Evolutionary conservation across 2,113 vertebrate genomes (phyloP).

Genomic region (Prochilodus magdalenae): DNA sequence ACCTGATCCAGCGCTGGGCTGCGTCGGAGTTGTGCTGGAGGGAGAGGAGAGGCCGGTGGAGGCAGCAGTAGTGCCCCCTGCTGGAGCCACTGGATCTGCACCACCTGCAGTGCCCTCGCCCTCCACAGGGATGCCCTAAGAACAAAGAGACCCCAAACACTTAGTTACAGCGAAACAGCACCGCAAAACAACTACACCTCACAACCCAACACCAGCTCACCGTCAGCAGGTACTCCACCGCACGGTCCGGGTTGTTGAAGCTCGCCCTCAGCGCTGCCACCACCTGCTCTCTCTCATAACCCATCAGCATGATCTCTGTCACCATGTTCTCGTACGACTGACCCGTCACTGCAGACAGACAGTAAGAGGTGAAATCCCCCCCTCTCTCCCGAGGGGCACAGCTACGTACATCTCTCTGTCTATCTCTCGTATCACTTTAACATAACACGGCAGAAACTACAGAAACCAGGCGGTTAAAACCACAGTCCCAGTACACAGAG

Average conservation of each 20-base stretch:
- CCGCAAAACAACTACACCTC: too few relatives aligned
- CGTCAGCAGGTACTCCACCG: conserved; percentile 94
- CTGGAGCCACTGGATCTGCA: conserved; percentile 72
- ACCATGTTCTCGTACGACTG: conserved; percentile 97
- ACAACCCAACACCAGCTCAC: too few relatives aligned
- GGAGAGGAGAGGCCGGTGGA: conserved; percentile 59
- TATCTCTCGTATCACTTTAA: too few relatives aligned
- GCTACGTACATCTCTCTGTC: too few relatives aligned
- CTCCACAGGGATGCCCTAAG: conserved; percentile 88
- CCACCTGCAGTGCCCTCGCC: conserved; percentile 76
- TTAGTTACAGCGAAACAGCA: too few relatives aligned
- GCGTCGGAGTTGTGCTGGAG: conserved; percentile 73
- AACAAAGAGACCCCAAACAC: conserved; percentile 38
- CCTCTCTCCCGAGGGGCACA: too few relatives aligned
- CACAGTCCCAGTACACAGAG: too few relatives aligned
- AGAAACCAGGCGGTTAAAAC: too few relatives aligned
- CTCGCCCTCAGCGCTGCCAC: conserved; percentile 92
- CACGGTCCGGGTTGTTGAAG: conserved; percentile 97
- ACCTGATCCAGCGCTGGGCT: conserved; percentile 74
- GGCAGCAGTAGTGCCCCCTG: conserved; percentile 57
- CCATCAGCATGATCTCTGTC: conserved; percentile 98
- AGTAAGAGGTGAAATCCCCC: background rate
- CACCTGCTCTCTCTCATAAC: conserved; percentile 92
- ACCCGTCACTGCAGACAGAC: conserved; percentile 83
- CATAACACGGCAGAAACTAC: too few relatives aligned